Evolutionary conservation across 2,888 invertebrate species (phyloP), one percentile per base, ranked within the genome.

Genomic region (Hypercompe scribonia): DNA sequence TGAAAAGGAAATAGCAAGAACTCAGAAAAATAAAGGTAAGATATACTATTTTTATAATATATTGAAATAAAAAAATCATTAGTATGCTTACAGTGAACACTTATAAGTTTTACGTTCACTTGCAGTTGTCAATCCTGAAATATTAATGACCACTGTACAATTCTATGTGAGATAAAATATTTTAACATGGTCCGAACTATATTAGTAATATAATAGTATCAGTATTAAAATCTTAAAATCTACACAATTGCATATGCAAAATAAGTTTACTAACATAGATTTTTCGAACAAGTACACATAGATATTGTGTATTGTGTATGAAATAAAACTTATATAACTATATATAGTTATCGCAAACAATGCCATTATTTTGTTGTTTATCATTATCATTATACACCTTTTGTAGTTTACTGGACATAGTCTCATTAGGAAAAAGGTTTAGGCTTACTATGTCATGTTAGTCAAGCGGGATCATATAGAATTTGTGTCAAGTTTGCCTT

Each of bases 1-100:
- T 81, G 99, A 99, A 92, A 98, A 97, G 90, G 99, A 99, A 97
- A 99, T 99, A 82, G 98, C 99, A 28, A 96, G 99, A 85, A 99
- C 99, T 31, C 99, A 99, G 92, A 99, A 99, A 95, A 99, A 99
- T 96, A 99, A 99, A 98, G 99, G 99, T 99, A 89, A 82, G 33
- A 7, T 34, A 34, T n/a, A 34, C 18, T 64, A 24, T 18, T 42
- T 46, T 18, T 11, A 3, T 28, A 58, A 3, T 1, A 31, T 42
- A 8, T 28, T 54, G 5, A 21, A 1, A 46, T 1, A 5, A 33
- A 46, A 36, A 46, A 46, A 2, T 31, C 10, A 42, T 66, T 28
- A 31, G 21, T 46, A 18, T 42, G 4, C 46, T 46, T 31, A 24
- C 24, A 18, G 11, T 31, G 8, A 42, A 66, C 13, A 33, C 1